Evolutionary conservation across 2,888 invertebrate genomes (phyloP), one percentile per base, ranked within the genome.

Genomic region (Andrena hattorfiana): DNA sequence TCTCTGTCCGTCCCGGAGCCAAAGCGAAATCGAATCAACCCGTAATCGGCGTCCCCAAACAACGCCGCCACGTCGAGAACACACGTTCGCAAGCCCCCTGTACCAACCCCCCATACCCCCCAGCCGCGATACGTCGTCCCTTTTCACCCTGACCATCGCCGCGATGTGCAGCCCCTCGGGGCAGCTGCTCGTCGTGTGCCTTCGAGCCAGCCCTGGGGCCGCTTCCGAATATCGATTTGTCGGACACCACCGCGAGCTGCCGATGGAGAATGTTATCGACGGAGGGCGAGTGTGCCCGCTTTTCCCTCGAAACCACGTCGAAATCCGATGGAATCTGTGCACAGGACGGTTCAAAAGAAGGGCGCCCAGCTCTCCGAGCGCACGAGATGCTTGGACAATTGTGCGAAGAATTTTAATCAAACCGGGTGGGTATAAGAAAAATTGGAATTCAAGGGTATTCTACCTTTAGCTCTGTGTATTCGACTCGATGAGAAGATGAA

Each of bases 181-280:
- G 54, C 73, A 74, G 79, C 79, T 74, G 79, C 66, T 77, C 66
- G 79, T 54, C 64, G 76, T 83, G 81, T 83, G 81, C 85, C 81
- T 74, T 84, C 81, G 42, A 77, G 76, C 80, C 70, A 74, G 28
- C 62, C 69, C 85, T 68, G 56, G 73, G 75, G 66, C 70, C 74
- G 71, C 80, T 60, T 42, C 60, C 78, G 82, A 81, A 85, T 87
- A 87, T 87, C 87, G 87, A 87, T 87, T 87, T 71, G 84, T 81
- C 79, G 85, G 85, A 87, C 85, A 83, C 80, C 80, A 73, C 82
- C 81, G 75, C 81, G 82, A 67, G 76, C 85, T 73, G 85, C 67
- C 83, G 85, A 81, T 87, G 83, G 83, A 82, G 82, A 85, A 87
- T 73, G 85, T 84, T 87, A 85, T 87, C 85, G 87, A 77, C 85